Evolutionary conservation across 2,797 vertebrate species (phyloP).

Genomic region (Spinus pinus): DNA sequence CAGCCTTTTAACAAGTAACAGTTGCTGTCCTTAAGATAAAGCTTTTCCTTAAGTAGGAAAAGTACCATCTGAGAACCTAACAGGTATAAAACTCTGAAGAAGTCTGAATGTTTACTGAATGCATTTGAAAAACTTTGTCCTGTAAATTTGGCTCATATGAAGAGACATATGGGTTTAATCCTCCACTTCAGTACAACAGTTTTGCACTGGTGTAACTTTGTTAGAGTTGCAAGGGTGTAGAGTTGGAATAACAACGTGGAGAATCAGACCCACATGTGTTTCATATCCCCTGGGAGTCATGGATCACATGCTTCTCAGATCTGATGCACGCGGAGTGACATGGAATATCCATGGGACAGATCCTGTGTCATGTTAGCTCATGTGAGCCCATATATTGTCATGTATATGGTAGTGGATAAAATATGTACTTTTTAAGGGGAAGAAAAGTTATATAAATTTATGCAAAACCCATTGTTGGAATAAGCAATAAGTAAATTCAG

Average conservation of each 20-base stretch:
- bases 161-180: conserved; percentile 59
- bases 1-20: not conserved
- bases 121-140: conserved; percentile 6
- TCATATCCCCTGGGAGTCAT: conserved; percentile 11
- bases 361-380: not conserved
- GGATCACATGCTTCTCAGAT: not conserved
- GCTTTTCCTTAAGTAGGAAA: not conserved
- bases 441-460: not conserved
- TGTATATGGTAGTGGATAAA: not conserved
- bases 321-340: not conserved
- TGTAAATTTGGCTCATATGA: conserved; percentile 29
- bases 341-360: not conserved
- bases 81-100: not conserved
- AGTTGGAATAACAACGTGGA: conserved; percentile 50
- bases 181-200: conserved; percentile 28
- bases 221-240: conserved; percentile 34
- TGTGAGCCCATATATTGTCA: not conserved
- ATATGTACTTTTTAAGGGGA: not conserved
- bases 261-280: conserved; percentile 62
- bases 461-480: not conserved
- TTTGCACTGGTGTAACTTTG: conserved; percentile 48
- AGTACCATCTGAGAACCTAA: not conserved
- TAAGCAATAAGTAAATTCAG: not conserved
- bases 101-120: conserved; percentile 14
- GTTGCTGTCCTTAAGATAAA: not conserved